Evolutionary conservation across 2,888 invertebrate genomes (phyloP).

Genomic region (Cheilosia pagana): DNA sequence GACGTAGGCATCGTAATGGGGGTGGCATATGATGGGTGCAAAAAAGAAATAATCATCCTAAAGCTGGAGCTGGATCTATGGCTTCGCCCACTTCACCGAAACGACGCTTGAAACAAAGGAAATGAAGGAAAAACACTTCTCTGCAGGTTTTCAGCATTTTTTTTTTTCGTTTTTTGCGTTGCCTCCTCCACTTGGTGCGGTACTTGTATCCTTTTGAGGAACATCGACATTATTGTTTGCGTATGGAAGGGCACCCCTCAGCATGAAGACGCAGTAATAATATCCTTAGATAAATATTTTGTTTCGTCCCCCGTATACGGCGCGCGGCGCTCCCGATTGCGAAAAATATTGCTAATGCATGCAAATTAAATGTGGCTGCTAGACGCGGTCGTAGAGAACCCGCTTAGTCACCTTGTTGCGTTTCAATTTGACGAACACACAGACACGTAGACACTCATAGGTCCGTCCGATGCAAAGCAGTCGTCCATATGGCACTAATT

Average conservation of each 20-base stretch:
- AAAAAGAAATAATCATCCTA: constrained; percentile 55
- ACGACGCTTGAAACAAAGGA: constrained; percentile 70
- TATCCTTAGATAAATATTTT: constrained; percentile 79
- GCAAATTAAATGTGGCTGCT: constrained; percentile 80
- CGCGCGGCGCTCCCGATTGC: constrained; percentile 39
- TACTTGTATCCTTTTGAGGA: constrained; percentile 66
- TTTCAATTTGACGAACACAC: constrained; percentile 12
- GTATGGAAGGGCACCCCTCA: constrained; percentile 20
- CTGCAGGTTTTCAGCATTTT: constrained; percentile 29
- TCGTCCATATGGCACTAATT: not conserved
- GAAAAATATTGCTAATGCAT: constrained; percentile 81
- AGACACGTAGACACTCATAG: constrained; percentile 6
- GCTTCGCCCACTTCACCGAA: constrained; percentile 62
- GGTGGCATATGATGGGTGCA: constrained; percentile 19
- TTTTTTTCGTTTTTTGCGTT: constrained; percentile 7
- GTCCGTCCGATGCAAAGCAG: constrained; percentile 41
- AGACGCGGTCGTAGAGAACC: not conserved
- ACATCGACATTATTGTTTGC: constrained; percentile 53
- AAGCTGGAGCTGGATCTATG: constrained; percentile 47
- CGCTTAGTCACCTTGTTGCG: constrained; percentile 70
- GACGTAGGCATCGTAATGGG: constrained; percentile 58
- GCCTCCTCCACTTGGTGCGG: constrained; percentile 18
- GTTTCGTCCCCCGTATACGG: constrained; percentile 71
- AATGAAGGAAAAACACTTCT: constrained; percentile 72
- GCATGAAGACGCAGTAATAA: constrained; percentile 75